Percentiles rank a stretch among this genome's conserved stretches.
These are phyloP conservation scores for Pollicipes pollicipes DNA, from an alignment of 1,140 invertebrate genomes.

Conservation along the genomic window DNA sequence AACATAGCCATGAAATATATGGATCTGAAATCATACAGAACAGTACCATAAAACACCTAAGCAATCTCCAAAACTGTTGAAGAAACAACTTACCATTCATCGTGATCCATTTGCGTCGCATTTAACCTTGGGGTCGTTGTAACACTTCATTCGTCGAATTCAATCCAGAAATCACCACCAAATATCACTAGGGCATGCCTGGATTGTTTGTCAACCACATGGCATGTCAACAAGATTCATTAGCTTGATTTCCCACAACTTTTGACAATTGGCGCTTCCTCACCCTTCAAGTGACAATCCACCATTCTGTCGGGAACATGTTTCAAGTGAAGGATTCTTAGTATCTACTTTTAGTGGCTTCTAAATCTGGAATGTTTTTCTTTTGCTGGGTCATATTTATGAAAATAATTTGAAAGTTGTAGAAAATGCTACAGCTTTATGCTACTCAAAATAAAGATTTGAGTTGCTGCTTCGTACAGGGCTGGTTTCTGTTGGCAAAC, in stretches of 20 bases:
- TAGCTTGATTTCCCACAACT: neutral
- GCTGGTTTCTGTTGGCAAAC: no score
- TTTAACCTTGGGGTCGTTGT: neutral
- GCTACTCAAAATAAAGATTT: no score
- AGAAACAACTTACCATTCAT: neutral
- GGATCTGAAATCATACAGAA: no score
- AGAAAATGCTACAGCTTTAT: no score
- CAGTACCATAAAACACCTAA: no score
- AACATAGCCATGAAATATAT: no score
- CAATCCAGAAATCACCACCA: neutral
- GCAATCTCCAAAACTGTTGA: no score
- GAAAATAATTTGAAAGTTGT: neutral
- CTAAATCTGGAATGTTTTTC: neutral
- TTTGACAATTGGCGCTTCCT: neutral
- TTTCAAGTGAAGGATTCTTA: neutral
- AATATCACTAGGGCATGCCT: neutral
- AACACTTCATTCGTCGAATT: neutral
- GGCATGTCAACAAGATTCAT: neutral
- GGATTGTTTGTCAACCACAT: neutral
- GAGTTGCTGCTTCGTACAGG: no score
- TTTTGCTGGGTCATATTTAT: neutral
- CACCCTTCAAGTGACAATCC: neutral
- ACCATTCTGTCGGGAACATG: neutral
- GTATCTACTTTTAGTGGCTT: neutral
- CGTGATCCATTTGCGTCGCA: neutral